Evolutionary conservation across 1,140 invertebrate species (phyloP).

Genomic region (Kradibia gibbosae): DNA sequence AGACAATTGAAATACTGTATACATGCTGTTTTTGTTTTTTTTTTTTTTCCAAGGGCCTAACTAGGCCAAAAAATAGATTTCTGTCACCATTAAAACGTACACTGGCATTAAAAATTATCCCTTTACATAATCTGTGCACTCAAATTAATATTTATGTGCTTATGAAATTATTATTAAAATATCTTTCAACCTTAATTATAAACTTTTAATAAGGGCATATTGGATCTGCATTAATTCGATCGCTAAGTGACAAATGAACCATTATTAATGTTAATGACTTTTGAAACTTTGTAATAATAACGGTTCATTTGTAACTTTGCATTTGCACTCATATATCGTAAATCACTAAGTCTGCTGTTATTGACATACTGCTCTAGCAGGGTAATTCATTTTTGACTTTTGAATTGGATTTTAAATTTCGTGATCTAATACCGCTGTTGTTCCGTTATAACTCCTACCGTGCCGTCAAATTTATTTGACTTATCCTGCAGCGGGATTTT

Average conservation of each 20-base stretch:
- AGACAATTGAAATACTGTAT: neutral
- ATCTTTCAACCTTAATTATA: neutral
- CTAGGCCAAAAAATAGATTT: too few species aligned
- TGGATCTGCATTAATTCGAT: neutral
- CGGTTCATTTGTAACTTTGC: neutral
- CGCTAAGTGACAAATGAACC: neutral
- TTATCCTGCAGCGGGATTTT: neutral
- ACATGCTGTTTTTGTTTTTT: too few species aligned
- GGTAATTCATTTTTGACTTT: neutral
- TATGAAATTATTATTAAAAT: neutral
- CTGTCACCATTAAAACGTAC: too few species aligned
- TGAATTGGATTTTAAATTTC: neutral
- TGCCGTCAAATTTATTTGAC: neutral
- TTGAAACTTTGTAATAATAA: conserved; percentile 5
- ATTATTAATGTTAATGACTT: conserved; percentile 12
- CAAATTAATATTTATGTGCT: neutral
- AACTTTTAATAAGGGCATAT: neutral
- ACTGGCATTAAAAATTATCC: too few species aligned
- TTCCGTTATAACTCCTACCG: neutral
- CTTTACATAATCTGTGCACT: neutral
- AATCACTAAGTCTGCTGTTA: neutral
- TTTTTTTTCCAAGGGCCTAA: too few species aligned
- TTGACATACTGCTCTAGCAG: neutral
- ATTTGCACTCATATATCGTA: neutral
- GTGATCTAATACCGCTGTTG: neutral